Evolutionary conservation across 1,140 invertebrate species (phyloP), one percentile per base, ranked within the genome.

Genomic region (Rhyzopertha dominica): DNA sequence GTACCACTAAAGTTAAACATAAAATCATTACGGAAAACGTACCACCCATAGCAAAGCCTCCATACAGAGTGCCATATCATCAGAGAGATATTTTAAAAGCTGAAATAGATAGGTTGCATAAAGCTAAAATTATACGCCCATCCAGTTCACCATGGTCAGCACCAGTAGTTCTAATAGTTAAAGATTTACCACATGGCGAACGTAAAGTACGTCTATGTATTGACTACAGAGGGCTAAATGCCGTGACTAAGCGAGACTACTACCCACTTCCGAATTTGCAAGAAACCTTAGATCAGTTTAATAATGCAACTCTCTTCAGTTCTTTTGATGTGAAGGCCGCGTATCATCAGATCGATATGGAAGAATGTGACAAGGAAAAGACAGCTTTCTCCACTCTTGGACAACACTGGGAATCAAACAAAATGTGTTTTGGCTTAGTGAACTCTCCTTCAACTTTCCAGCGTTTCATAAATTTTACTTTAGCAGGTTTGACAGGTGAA

Each of bases 201-300:
- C 22, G 28, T 26, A 40, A 40, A 28, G 17, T 41, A 5, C 14
- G 39, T 14, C 28, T 41, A 28, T 41, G 26, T 29, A 41, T 41
- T 29, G 39, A 41, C 31, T 41, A 41, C 20, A 26, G 39, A 18
- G 14, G 25, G 9, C 39, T 41, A 5, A 41, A 41, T 16, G 31
- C 4, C 16, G 40, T 31, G 5, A 42, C 25, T 12, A 30, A 42
- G 22, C 30, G 19, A 18, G 25, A 42, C 19, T 42, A 42, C 16
- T 41, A 41, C 14, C 39, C 40, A 4, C 9, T 42, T 9, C 26
- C 40, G 5, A 42, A 42, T 30, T 31, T 42, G 14, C 7, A 17
- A 5, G n/a, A n/a, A n/a, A n/a, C n/a, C n/a, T n/a, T n/a, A n/a
- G n/a, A n/a, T n/a, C n/a, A n/a, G n/a, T n/a, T n/a, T n/a, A n/a